phyloP scores from a whole-genome alignment of 1,140 invertebrate species.

The Halictus rubicundus region DNA sequence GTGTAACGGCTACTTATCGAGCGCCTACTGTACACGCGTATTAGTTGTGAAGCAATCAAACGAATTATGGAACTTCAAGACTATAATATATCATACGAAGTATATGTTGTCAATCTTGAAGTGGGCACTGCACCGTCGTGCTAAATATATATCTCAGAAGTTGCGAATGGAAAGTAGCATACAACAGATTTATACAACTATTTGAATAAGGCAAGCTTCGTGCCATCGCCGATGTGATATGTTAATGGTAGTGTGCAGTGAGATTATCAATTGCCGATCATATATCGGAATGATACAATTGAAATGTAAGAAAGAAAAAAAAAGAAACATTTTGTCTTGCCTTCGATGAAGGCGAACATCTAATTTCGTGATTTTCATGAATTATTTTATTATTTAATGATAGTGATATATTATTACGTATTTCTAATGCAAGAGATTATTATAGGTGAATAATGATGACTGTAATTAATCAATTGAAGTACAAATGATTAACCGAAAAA shows the following conservation, averaged over 20 bases:
- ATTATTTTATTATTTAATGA: slow-evolving; percentile 21
- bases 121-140: not conserved
- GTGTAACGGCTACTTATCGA: too few species aligned
- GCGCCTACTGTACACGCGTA: too few species aligned
- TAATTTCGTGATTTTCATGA: slow-evolving; percentile 19
- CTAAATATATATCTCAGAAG: not conserved
- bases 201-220: slow-evolving; percentile 25
- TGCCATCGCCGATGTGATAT: slow-evolving; percentile 39
- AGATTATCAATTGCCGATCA: slow-evolving; percentile 27
- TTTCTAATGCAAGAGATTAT: not conserved
- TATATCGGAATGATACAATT: slow-evolving; percentile 6
- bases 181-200: slow-evolving; percentile 52
- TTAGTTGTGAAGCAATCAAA: not conserved
- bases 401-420: not conserved
- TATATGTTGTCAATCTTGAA: not conserved
- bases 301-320: slow-evolving; percentile 39
- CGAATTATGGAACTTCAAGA: not conserved
- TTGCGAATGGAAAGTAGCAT: not conserved
- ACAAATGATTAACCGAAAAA: not conserved
- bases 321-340: not conserved
- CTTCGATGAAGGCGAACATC: not conserved
- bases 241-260: slow-evolving; percentile 49
- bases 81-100: not conserved
- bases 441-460: slow-evolving; percentile 20
- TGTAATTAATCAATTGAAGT: not conserved